Base-by-base conservation (phyloP, 2,113 vertebrate genomes). In the Gallinago undulata region DNA sequence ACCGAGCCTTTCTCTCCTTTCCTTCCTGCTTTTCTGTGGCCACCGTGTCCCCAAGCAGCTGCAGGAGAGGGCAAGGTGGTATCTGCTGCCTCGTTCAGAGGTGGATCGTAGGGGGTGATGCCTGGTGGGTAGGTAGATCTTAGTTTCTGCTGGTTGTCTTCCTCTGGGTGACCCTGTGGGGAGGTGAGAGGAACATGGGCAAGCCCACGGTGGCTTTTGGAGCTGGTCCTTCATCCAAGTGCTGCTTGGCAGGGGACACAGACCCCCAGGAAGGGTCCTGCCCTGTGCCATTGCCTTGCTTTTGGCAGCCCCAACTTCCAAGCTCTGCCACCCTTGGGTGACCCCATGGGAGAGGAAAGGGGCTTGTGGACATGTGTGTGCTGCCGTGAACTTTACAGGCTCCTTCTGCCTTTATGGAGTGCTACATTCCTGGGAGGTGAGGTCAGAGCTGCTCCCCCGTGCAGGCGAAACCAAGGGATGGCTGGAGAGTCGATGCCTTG, bases 41-140 rank as follows among this genome's bases (percentile, higher is more conserved):
- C 4, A 1, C 53, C 1, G 1, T 33, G 15, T 57, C 43, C 59
- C 48, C 0, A 0, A 7, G 67, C 0, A 1, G 48, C 43, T 33
- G n/a, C 50, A 33, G 22, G 53, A 33, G 55, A 5, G 22, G 22
- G 50, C 19, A 14, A 43, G 17, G 62, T 79, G 67, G 55, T 10
- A 19, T 50, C 56, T 23, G 8, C 63, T 43, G 69, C 45, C 45
- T 59, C 5, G 1, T 41, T 35, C 19, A 19, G 64, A 56, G 51
- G 24, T 56, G 47, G 68, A 19, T 72, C 19, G 1, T 4, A 5
- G 4, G 5, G 10, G 18, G 11, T 18, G 3, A 28, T 2, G 37
- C 50, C 21, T 47, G 10, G 8, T 41, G 56, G 30, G 39, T 28
- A 21, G 62, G 56, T 13, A 30, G 23, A 10, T 60, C 63, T 80